Evolutionary conservation across 1,140 invertebrate genomes (phyloP), one percentile per base, ranked within the genome.

Genomic region (Leptestheria dahalacensis): DNA sequence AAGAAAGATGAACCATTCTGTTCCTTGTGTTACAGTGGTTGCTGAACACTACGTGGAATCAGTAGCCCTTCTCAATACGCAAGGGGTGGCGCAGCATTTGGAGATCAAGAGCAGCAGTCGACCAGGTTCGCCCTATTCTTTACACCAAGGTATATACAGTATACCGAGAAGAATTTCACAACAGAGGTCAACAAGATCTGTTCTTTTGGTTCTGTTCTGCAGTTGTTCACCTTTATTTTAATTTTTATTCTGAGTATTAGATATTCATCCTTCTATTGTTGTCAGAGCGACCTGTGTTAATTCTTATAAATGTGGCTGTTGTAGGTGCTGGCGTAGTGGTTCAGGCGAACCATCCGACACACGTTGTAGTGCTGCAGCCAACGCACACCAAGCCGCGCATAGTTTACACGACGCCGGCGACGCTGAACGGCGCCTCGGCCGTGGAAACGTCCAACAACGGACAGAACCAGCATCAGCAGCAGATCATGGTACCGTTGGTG

Each of bases 21-120:
- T 50, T 60, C 28, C 48, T 28, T 26, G 58, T 24, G 18, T 29
- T 20, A 60, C 57, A 60, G 33, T 24, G 54, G 33, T 41, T 15
- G 15, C 33, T 41, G 33, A 41, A 41, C 33, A 41, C 33, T 24
- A 46, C 59, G 59, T 48, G 54, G 47, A 24, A 55, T 49, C 51
- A 23, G 47, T 23, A 12, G 58, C 21, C 18, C 41, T 58, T 48
- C 58, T 59, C 60, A 66, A 12, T 65, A 64, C 60, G 64, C 68
- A 21, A 50, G 56, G 29, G 61, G 63, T 58, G 47, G 65, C 61
- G 18, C 57, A 61, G 11, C 50, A 48, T 26, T 28, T 46, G 18
- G 46, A 54, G 21, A 28, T 53, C 26, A 48, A 21, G 48, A 33
- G 41, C 33, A 59, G 23, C 24, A 41, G 33, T 15, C 54, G 28